Evolutionary conservation across 2,113 vertebrate species (phyloP).

Genomic region (Sclerurus mexicanus): DNA sequence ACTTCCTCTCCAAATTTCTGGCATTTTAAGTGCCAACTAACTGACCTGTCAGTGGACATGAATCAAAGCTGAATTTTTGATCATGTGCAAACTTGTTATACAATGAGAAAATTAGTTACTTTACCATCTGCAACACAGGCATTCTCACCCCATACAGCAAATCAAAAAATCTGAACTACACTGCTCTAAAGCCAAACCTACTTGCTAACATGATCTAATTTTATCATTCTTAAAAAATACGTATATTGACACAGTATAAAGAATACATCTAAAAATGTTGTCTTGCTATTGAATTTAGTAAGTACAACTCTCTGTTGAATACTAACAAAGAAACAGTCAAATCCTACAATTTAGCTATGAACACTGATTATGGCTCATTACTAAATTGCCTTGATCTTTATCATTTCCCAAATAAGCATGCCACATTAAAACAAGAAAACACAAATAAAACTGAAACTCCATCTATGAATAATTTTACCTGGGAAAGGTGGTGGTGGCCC

Average conservation of each 20-base stretch:
- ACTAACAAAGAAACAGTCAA: slow-evolving; percentile 19
- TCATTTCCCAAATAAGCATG: slow-evolving; percentile 40
- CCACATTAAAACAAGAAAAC: slow-evolving; percentile 51
- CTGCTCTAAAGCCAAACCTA: not conserved
- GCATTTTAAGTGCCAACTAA: not conserved
- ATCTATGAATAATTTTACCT: slow-evolving; percentile 73
- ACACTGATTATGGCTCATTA: slow-evolving; percentile 8
- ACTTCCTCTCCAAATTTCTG: not conserved
- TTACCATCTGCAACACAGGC: not conserved
- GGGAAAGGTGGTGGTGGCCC: slow-evolving; percentile 93
- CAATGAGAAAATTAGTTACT: not conserved
- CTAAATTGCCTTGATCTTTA: slow-evolving; percentile 41
- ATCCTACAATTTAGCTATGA: slow-evolving; percentile 15
- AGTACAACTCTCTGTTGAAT: slow-evolving; percentile 49
- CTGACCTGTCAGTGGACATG: not conserved
- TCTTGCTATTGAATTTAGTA: not conserved
- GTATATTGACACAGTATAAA: not conserved
- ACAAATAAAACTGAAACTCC: slow-evolving; percentile 42
- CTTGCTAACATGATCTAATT: not conserved
- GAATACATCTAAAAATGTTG: not conserved
- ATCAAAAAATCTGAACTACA: not conserved
- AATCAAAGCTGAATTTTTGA: not conserved
- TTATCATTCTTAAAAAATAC: not conserved
- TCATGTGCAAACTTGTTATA: not conserved
- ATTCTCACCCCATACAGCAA: not conserved